phyloP scores from a whole-genome alignment of 2,888 invertebrate species.

The Encarsia formosa region DNA sequence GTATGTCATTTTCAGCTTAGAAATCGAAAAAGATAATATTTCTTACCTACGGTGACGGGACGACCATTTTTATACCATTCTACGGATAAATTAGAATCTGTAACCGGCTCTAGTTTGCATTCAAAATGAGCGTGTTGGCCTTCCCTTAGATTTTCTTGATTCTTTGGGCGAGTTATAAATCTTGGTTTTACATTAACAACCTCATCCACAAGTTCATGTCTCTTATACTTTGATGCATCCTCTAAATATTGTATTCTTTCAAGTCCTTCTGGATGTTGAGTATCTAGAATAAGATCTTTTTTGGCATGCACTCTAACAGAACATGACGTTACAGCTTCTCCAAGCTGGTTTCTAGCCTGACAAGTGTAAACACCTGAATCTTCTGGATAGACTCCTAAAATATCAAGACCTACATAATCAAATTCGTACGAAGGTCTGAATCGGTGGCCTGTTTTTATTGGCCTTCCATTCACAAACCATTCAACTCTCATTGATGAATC shows the following conservation, averaged over 20 bases:
- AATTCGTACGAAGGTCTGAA: slow-evolving; percentile 96
- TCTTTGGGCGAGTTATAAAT: slow-evolving; percentile 85
- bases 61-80: slow-evolving; percentile 96
- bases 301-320: slow-evolving; percentile 85
- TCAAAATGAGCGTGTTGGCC: slow-evolving; percentile 95
- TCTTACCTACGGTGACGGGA: slow-evolving; percentile 78
- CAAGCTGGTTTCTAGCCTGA: slow-evolving; percentile 88
- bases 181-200: slow-evolving; percentile 76
- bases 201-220: slow-evolving; percentile 77
- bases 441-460: slow-evolving; percentile 87
- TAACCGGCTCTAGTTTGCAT: slow-evolving; percentile 94
- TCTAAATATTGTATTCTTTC: slow-evolving; percentile 90
- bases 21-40: slow-evolving; percentile 1
- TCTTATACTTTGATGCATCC: slow-evolving; percentile 80
- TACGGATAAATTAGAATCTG: slow-evolving; percentile 92
- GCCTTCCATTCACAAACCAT: slow-evolving; percentile 94
- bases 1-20: neutral
- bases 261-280: slow-evolving; percentile 85
- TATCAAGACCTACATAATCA: slow-evolving; percentile 93
- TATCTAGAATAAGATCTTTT: slow-evolving; percentile 81
- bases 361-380: slow-evolving; percentile 96
- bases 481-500: slow-evolving; percentile 90
- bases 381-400: slow-evolving; percentile 93
- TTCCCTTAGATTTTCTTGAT: slow-evolving; percentile 78
- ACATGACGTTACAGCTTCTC: slow-evolving; percentile 91